These are phyloP conservation scores for Dasyornis broadbenti DNA, from an alignment of 2,113 vertebrate species.

Conservation along the genomic window DNA sequence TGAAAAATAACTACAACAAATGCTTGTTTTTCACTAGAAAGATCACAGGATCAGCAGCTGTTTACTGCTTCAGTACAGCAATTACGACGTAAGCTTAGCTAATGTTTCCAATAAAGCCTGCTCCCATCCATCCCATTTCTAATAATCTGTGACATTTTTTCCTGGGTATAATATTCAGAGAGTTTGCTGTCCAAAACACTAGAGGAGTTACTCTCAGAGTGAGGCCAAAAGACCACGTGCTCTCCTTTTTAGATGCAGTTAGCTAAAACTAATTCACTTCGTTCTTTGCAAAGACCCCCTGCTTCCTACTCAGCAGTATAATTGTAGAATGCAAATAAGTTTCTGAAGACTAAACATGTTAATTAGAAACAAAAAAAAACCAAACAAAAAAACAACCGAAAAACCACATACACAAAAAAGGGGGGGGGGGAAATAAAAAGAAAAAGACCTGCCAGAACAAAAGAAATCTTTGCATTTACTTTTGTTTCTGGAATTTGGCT, in stretches of 20 bases:
- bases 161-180: conserved; percentile 10
- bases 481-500: neutral
- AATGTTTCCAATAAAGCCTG: conserved; percentile 54
- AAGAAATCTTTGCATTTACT: neutral
- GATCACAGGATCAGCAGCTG: conserved; percentile 59
- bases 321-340: neutral
- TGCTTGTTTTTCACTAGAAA: conserved; percentile 40
- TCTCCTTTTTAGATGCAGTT: conserved; percentile 47
- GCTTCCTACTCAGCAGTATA: conserved; percentile 24
- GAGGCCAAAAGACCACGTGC: conserved; percentile 14
- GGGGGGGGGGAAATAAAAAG: neutral
- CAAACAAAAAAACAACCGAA: neutral
- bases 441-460: neutral
- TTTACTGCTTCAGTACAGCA: conserved; percentile 40
- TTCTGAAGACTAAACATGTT: conserved; percentile 27
- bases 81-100: neutral
- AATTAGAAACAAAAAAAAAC: neutral
- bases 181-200: conserved; percentile 15
- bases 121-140: conserved; percentile 28
- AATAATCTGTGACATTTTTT: conserved; percentile 49
- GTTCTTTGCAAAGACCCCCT: conserved; percentile 16
- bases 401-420: neutral
- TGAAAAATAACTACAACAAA: conserved; percentile 37
- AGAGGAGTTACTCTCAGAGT: neutral
- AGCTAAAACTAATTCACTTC: conserved; percentile 35